A percentile compares a stretch with the other conserved stretches of the same genome.
Evolutionary conservation across 1,140 invertebrate species (phyloP).

Genomic region (Prorops nasuta): DNA sequence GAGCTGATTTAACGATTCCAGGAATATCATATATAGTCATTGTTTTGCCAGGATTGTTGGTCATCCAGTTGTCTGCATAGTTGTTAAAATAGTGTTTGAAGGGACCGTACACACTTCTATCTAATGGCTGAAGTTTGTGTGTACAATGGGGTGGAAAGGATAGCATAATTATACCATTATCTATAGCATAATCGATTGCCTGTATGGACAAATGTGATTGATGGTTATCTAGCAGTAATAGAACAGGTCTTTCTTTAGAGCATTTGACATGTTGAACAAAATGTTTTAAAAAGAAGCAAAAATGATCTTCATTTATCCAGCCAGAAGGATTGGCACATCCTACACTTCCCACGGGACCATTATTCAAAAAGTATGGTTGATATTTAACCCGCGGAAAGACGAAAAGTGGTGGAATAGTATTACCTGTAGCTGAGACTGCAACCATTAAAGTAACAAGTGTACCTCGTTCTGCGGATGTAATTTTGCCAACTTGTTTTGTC

Average conservation of each 20-base stretch:
- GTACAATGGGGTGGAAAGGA: too few species aligned
- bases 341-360: slow-evolving; percentile 1
- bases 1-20: not conserved
- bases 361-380: not conserved
- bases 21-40: too few species aligned
- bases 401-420: slow-evolving; percentile 36
- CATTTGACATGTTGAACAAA: slow-evolving; percentile 37
- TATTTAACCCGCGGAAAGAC: slow-evolving; percentile 32
- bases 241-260: not conserved
- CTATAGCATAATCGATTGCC: not conserved
- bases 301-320: slow-evolving; percentile 26
- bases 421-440: slow-evolving; percentile 36
- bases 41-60: slow-evolving; percentile 12
- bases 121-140: slow-evolving; percentile 43
- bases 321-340: slow-evolving; percentile 19
- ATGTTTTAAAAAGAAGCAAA: slow-evolving; percentile 40
- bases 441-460: slow-evolving; percentile 28
- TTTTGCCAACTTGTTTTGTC: slow-evolving; percentile 38
- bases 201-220: too few species aligned
- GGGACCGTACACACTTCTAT: slow-evolving; percentile 44
- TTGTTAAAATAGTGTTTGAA: slow-evolving; percentile 45
- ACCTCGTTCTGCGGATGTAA: slow-evolving; percentile 40
- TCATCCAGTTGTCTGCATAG: slow-evolving; percentile 25
- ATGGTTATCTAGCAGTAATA: too few species aligned
- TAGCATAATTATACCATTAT: slow-evolving; percentile 33